Conservation (phyloP, 2,888 invertebrate species). For the Ophion ellenae region DNA sequence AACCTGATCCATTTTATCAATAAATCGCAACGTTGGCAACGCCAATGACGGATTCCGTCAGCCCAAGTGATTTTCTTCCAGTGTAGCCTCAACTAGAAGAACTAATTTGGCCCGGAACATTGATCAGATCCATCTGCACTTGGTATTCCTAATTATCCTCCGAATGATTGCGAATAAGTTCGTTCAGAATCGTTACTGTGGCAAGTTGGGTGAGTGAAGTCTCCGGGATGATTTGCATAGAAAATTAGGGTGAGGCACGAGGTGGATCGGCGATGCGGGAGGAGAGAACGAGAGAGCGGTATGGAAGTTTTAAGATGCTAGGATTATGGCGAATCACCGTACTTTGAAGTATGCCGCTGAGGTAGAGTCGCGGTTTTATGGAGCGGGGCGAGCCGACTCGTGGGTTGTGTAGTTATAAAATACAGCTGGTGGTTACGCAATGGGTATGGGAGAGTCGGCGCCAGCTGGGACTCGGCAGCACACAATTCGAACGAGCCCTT, state of each 20-base stretch:
- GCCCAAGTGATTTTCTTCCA: too few relatives aligned
- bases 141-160: not conserved
- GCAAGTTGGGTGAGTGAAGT: constrained; percentile 29
- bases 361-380: constrained; percentile 9
- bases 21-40: too few relatives aligned
- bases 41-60: too few relatives aligned
- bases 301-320: constrained; percentile 60
- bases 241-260: constrained; percentile 13
- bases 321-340: constrained; percentile 59
- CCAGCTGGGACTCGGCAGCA: constrained; percentile 54
- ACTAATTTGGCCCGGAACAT: too few relatives aligned
- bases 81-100: too few relatives aligned
- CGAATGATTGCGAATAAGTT: constrained; percentile 11
- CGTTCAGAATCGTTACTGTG: constrained; percentile 23
- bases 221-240: constrained; percentile 46
- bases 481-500: constrained; percentile 41
- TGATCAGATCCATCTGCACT: too few relatives aligned
- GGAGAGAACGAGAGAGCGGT: constrained; percentile 10
- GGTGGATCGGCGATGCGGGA: not conserved
- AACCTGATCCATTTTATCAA: too few relatives aligned
- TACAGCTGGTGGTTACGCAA: constrained; percentile 63
- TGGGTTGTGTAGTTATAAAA: constrained; percentile 53
- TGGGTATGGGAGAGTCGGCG: constrained; percentile 44
- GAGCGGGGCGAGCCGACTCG: not conserved
- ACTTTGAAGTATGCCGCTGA: constrained; percentile 46